These are phyloP conservation scores for Drosophila macrospina DNA, from an alignment of 2,888 invertebrate species.

Conservation along the genomic window DNA sequence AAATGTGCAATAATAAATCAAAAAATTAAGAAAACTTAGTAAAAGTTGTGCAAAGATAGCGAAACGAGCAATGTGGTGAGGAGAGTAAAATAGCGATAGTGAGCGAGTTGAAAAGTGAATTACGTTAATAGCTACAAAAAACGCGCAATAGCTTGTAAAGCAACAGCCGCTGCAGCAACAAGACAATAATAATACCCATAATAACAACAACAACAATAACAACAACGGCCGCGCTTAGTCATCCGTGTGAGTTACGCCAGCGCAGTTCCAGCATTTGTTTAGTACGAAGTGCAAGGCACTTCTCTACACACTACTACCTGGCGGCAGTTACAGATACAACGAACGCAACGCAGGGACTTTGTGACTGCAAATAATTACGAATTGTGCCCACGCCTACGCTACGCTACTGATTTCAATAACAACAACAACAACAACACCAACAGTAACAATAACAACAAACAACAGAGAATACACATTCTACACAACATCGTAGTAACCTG, in stretches of 20 bases:
- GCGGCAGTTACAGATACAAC: constrained; percentile 1
- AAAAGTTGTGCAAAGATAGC: constrained; percentile 36
- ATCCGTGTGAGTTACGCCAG: constrained; percentile 72
- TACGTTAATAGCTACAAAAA: constrained; percentile 67
- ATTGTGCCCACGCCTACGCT: constrained; percentile 63
- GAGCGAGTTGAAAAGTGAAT: constrained; percentile 53
- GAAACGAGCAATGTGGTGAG: too few species aligned
- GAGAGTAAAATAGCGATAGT: neutral
- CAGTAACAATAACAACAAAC: constrained; percentile 23
- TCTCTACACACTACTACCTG: constrained; percentile 2
- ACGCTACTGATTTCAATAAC: constrained; percentile 60
- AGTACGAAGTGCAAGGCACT: constrained; percentile 30
- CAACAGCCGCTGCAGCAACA: constrained; percentile 40
- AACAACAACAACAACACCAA: constrained; percentile 24
- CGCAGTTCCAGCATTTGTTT: constrained; percentile 59
- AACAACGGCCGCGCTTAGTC: constrained; percentile 63
- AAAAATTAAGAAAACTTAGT: constrained; percentile 11
- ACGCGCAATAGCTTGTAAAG: constrained; percentile 26
- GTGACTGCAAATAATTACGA: constrained; percentile 53
- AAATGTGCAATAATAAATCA: constrained; percentile 7
- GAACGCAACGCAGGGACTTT: constrained; percentile 20
- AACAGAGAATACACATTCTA: constrained; percentile 21
- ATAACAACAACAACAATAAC: constrained; percentile 30
- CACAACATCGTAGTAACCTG: constrained; percentile 41
- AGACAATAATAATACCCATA: constrained; percentile 11